Conservation (phyloP, 1,140 invertebrate genomes). For the Formica exsecta region DNA sequence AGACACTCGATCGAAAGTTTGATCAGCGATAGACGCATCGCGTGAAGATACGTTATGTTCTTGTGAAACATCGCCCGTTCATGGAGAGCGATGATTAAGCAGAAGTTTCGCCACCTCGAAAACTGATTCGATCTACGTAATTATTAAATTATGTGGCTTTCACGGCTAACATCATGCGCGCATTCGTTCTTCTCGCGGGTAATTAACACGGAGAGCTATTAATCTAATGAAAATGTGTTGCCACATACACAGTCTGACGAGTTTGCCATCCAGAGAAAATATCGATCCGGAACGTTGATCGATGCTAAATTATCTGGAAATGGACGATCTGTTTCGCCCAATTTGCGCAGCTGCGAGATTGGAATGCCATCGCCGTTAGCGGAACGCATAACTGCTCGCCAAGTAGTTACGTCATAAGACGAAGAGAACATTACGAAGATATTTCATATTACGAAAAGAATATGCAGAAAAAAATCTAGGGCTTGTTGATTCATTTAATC, state of each 20-base stretch:
- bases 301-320: constrained; percentile 19
- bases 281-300: constrained; percentile 36
- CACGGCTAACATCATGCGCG: constrained; percentile 17
- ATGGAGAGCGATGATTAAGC: constrained; percentile 23
- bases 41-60: constrained; percentile 45
- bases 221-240: constrained; percentile 34
- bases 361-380: constrained; percentile 62
- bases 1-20: constrained; percentile 43
- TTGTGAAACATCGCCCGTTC: constrained; percentile 31
- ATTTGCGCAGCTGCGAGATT: constrained; percentile 66
- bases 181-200: constrained; percentile 10
- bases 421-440: constrained; percentile 4
- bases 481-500: not conserved
- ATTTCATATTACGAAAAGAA: constrained; percentile 25
- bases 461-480: not conserved
- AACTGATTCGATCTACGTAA: constrained; percentile 53
- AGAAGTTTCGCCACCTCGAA: constrained; percentile 46
- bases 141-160: constrained; percentile 57
- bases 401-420: constrained; percentile 35
- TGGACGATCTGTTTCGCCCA: constrained; percentile 68
- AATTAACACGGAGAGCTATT: constrained; percentile 44
- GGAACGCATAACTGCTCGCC: constrained; percentile 19
- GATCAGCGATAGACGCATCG: constrained; percentile 41
- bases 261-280: not conserved
- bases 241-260: not conserved